These are phyloP conservation scores for Chitala chitala DNA, from an alignment of 2,113 vertebrate species.

Conservation along the genomic window DNA sequence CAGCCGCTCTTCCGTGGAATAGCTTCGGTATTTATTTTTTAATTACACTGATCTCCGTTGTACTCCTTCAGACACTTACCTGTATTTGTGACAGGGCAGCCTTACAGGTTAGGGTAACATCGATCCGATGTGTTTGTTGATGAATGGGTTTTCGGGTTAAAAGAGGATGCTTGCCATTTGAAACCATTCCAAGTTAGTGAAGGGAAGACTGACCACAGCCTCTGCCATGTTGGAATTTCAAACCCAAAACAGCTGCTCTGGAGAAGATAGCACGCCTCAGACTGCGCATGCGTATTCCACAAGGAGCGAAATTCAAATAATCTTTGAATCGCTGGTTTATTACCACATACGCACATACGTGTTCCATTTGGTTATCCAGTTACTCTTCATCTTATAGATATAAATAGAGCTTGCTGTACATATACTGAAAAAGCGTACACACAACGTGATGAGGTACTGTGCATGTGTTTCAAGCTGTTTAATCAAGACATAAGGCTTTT, in stretches of 20 bases:
- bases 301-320: constrained; percentile 83
- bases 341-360: too few species aligned
- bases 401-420: too few species aligned
- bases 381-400: too few species aligned
- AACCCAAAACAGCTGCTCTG: constrained; percentile 91
- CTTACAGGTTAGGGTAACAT: constrained; percentile 75
- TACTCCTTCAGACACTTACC: constrained; percentile 67
- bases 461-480: too few species aligned
- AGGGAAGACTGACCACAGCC: constrained; percentile 86
- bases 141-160: constrained; percentile 74
- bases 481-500: too few species aligned
- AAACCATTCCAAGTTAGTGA: constrained; percentile 88
- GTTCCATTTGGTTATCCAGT: not conserved
- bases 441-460: too few species aligned
- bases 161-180: constrained; percentile 77
- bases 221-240: constrained; percentile 99
- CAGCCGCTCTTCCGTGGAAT: constrained; percentile 45
- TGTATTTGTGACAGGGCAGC: constrained; percentile 71
- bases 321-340: constrained; percentile 41
- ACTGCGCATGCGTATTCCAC: constrained; percentile 77
- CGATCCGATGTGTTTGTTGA: constrained; percentile 73
- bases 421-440: too few species aligned
- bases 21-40: constrained; percentile 52
- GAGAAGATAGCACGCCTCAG: constrained; percentile 74
- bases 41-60: constrained; percentile 63